These are phyloP conservation scores for Hoplodrina ambigua DNA, from an alignment of 2,888 invertebrate genomes.

Conservation along the genomic window DNA sequence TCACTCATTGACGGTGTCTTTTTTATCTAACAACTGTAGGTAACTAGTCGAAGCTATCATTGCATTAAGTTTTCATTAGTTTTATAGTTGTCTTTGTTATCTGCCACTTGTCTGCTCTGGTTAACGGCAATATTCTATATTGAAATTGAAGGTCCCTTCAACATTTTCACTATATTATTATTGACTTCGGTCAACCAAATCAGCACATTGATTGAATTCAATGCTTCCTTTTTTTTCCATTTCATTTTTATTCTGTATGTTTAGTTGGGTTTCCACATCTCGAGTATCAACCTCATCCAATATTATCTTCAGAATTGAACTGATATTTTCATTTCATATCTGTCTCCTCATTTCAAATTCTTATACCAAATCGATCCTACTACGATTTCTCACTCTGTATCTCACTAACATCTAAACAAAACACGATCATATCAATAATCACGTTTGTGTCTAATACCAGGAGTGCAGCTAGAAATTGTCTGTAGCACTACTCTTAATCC, in stretches of 20 bases:
- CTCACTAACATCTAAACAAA: constrained; percentile 12
- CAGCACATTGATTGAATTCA: not conserved
- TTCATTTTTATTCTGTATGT: not conserved
- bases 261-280: not conserved
- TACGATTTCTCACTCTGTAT: constrained; percentile 7
- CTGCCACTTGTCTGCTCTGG: too few species aligned
- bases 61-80: too few species aligned
- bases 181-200: not conserved
- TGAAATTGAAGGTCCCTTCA: not conserved
- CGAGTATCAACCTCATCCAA: not conserved
- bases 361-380: not conserved
- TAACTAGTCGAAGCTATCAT: too few species aligned
- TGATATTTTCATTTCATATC: constrained; percentile 16
- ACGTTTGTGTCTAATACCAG: constrained; percentile 30
- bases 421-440: constrained; percentile 27
- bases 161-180: not conserved
- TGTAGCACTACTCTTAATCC: constrained; percentile 59
- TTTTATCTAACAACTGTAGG: too few species aligned
- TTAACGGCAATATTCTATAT: not conserved
- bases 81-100: not conserved
- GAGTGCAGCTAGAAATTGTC: constrained; percentile 47
- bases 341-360: constrained; percentile 5
- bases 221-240: not conserved
- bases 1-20: too few species aligned
- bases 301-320: constrained; percentile 4